Evolutionary conservation across 2,797 vertebrate genomes (phyloP), one percentile per base, ranked within the genome.

Genomic region (Euthynnus affinis): DNA sequence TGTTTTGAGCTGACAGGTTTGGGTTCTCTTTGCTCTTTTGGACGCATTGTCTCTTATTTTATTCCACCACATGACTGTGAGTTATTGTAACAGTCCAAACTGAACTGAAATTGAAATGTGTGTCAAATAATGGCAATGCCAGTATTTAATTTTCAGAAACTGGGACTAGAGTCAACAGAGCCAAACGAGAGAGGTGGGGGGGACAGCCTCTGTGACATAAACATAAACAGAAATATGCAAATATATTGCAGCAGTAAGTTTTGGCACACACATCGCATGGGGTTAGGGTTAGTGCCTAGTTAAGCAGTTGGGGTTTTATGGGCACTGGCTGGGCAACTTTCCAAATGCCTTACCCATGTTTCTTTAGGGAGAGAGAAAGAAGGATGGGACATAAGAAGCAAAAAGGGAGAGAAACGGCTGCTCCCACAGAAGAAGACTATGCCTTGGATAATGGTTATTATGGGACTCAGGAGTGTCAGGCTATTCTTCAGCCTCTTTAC

Each of bases 281-380:
- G 81, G 76, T 84, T 84, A 76, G 66, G 81, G 86, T 83, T 83
- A 80, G 75, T 71, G 75, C 75, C 83, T 80, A 87, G 84, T 91
- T 88, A 91, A 87, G 82, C 83, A 88, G 71, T 86, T 80, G 63
- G 75, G 71, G 71, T 84, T 89, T 92, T 85, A 90, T 87, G 82
- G 86, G 75, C 64, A 83, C 75, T 25, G 74, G 53, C 73, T 87
- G 79, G 80, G 88, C 85, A 73, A 72, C 64, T 63, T 82, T 92
- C 87, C 90, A 89, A 84, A 84, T 63, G 66, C 61, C 64, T 66
- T 49, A 53, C 61, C 67, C 55, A 72, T 40, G 67, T 70, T 87
- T 68, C 55, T 63, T 76, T 44, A 63, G 25, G 42, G 72, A 15
- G 51, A 48, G 20, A 18, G 48, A 63, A 58, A 60, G 55, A 23